A percentile compares a stretch with the other conserved stretches of the same genome.
Evolutionary conservation across 2,113 vertebrate species (phyloP).

Genomic region (Xiphophorus couchianus): DNA sequence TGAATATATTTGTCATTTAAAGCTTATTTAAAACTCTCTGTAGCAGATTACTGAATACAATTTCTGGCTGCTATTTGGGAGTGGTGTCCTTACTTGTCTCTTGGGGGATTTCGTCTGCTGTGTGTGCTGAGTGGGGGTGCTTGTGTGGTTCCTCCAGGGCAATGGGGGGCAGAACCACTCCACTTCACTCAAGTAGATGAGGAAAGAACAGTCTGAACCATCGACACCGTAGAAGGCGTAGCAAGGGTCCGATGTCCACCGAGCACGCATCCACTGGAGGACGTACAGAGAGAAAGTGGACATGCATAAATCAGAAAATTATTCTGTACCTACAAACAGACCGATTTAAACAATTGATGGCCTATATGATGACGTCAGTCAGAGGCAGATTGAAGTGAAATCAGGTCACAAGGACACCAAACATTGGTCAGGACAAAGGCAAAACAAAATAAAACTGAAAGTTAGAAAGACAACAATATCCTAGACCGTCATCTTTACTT

Average conservation of each 20-base stretch:
- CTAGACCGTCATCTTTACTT: background rate
- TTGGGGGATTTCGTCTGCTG: slow-evolving; percentile 63
- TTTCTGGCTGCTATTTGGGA: background rate
- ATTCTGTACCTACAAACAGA: background rate
- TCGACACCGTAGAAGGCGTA: slow-evolving; percentile 97
- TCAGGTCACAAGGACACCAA: too few relatives aligned
- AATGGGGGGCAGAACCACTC: slow-evolving; percentile 97
- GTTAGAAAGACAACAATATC: background rate
- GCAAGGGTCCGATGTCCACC: slow-evolving; percentile 98
- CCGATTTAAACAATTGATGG: background rate
- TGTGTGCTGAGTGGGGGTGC: slow-evolving; percentile 67
- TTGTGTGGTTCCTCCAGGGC: slow-evolving; percentile 88
- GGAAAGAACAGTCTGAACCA: slow-evolving; percentile 96
- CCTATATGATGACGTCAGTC: background rate
- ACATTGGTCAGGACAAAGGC: background rate
- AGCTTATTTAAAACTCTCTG: background rate
- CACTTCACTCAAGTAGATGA: slow-evolving; percentile 95
- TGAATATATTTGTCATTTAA: background rate
- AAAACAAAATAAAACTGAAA: background rate
- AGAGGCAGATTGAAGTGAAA: background rate
- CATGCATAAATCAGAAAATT: background rate
- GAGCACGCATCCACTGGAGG: slow-evolving; percentile 94
- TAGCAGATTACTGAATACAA: background rate
- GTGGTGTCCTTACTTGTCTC: slow-evolving; percentile 81
- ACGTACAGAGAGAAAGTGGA: background rate